A percentile compares a stretch with the other conserved stretches of the same genome.
These are phyloP conservation scores for Petrocephalus zakoni DNA, from an alignment of 2,113 vertebrate species.

Conservation along the genomic window DNA sequence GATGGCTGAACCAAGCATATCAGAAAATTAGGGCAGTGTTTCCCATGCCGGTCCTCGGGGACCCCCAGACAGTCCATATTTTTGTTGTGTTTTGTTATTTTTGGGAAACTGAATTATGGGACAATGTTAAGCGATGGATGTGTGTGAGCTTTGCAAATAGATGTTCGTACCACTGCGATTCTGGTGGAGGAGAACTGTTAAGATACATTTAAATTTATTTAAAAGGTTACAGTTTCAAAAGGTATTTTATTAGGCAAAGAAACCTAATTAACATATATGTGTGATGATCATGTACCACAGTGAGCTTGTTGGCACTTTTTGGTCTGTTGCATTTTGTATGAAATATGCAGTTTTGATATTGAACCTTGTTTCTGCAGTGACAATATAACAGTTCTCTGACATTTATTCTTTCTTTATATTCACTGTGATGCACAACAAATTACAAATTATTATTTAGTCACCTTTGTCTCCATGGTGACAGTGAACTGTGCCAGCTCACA, in stretches of 20 bases:
- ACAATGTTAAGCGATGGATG: background rate
- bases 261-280: background rate
- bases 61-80: background rate
- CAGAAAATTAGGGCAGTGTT: background rate
- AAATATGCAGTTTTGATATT: background rate
- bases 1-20: background rate
- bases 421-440: background rate
- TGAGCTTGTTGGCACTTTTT: background rate
- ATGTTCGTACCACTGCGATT: background rate
- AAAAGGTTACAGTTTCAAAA: background rate
- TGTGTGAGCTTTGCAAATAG: background rate
- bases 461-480: background rate
- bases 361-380: background rate
- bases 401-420: background rate
- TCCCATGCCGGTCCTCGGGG: background rate
- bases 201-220: background rate
- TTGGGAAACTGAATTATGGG: background rate
- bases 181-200: background rate
- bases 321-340: background rate
- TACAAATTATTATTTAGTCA: background rate
- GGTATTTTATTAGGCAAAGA: background rate
- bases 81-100: background rate
- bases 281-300: background rate
- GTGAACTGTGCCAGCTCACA: background rate
- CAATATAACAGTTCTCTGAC: background rate